phyloP scores from a whole-genome alignment of 1,140 invertebrate genomes.

The Euwallacea fornicatus region DNA sequence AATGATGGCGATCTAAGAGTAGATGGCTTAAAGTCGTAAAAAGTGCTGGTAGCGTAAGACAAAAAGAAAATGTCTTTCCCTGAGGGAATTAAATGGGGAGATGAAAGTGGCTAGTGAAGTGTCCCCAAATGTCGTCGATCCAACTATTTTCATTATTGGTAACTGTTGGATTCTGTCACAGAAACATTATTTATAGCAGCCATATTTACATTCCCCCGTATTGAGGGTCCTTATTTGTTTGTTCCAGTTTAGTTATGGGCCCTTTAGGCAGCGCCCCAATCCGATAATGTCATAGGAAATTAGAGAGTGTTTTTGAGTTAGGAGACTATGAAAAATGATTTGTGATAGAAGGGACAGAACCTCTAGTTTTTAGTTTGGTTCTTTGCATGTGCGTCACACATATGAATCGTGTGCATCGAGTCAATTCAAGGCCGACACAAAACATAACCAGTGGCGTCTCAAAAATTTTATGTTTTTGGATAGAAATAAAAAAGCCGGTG shows the following conservation, averaged over 20 bases:
- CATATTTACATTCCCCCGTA: slow-evolving; percentile 40
- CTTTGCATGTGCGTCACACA: too few species aligned
- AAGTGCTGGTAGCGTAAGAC: slow-evolving; percentile 18
- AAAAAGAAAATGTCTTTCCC: slow-evolving; percentile 17
- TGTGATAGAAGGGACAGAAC: too few species aligned
- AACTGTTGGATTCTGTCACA: slow-evolving; percentile 44
- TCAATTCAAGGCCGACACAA: too few species aligned
- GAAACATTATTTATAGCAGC: slow-evolving; percentile 40
- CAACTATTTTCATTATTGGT: slow-evolving; percentile 45
- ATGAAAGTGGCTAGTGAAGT: slow-evolving; percentile 3
- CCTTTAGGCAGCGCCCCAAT: not conserved
- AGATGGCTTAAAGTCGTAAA: not conserved
- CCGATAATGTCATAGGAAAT: too few species aligned
- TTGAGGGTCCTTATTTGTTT: slow-evolving; percentile 24
- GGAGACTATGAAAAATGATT: too few species aligned
- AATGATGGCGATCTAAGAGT: slow-evolving; percentile 6
- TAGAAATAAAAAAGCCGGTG: too few species aligned
- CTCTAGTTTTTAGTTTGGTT: too few species aligned
- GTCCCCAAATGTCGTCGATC: slow-evolving; percentile 13
- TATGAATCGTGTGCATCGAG: too few species aligned
- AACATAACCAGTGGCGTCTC: too few species aligned
- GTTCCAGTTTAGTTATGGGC: slow-evolving; percentile 22
- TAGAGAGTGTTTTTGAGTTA: too few species aligned
- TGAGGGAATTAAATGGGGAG: slow-evolving; percentile 1
- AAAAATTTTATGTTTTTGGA: too few species aligned